Evolutionary conservation across 2,113 vertebrate genomes (phyloP).

Genomic region (Myiopsitta monachus): DNA sequence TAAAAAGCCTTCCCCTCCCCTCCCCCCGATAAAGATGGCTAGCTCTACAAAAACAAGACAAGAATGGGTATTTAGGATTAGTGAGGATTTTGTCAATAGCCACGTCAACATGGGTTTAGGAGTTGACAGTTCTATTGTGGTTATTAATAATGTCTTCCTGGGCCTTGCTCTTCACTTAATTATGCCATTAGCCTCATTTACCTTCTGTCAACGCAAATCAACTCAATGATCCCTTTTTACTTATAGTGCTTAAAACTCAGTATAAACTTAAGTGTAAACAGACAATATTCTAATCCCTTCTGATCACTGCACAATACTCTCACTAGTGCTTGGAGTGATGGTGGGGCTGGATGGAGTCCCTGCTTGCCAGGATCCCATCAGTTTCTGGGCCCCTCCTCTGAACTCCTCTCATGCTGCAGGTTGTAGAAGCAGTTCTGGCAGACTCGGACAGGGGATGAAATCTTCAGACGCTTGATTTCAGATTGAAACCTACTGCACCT

Average conservation of each 20-base stretch:
- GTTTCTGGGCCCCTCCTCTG: constrained; percentile 85
- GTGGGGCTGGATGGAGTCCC: not conserved
- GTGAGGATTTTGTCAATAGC: constrained; percentile 34
- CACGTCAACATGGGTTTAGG: not conserved
- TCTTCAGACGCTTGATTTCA: constrained; percentile 96
- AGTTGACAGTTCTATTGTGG: not conserved
- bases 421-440: constrained; percentile 99
- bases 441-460: constrained; percentile 94
- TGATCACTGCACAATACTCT: not conserved
- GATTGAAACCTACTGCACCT: constrained; percentile 99
- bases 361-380: constrained; percentile 48
- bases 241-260: constrained; percentile 66
- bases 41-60: constrained; percentile 75
- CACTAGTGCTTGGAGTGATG: not conserved
- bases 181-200: not conserved
- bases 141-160: not conserved
- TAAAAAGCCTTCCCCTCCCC: constrained; percentile 76
- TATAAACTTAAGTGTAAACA: constrained; percentile 65
- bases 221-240: constrained; percentile 73
- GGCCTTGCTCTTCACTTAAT: constrained; percentile 2
- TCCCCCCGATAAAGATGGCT: constrained; percentile 66
- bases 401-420: constrained; percentile 89
- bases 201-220: not conserved
- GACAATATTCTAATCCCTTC: constrained; percentile 30
- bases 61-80: constrained; percentile 41